A percentile compares a stretch with the other conserved stretches of the same genome.
Evolutionary conservation across 2,888 invertebrate species (phyloP).

Genomic region (Perdita meconis): DNA sequence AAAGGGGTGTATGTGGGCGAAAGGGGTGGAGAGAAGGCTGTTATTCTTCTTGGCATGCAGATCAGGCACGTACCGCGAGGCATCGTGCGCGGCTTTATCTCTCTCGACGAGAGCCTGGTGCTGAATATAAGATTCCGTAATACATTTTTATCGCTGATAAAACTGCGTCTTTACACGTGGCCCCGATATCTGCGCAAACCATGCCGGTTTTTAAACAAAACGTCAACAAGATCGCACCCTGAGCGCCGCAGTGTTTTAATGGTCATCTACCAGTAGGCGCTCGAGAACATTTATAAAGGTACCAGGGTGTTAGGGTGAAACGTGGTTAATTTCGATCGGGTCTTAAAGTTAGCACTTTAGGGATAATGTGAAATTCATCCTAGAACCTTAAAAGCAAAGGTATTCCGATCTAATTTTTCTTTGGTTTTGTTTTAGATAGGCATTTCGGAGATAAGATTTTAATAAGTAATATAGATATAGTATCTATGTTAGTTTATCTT

Average conservation of each 20-base stretch:
- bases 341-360: too few species aligned
- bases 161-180: constrained; percentile 57
- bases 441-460: too few species aligned
- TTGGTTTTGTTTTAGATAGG: too few species aligned
- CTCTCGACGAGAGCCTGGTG: constrained; percentile 63
- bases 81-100: constrained; percentile 73
- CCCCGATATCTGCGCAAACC: constrained; percentile 41
- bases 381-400: too few species aligned
- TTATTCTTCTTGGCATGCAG: constrained; percentile 68
- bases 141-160: constrained; percentile 75
- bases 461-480: too few species aligned
- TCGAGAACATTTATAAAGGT: too few species aligned
- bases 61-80: constrained; percentile 73
- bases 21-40: constrained; percentile 12
- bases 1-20: neutral
- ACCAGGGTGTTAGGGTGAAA: too few species aligned
- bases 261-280: too few species aligned
- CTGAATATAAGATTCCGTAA: constrained; percentile 76
- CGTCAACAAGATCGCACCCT: constrained; percentile 43
- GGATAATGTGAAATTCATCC: too few species aligned
- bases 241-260: neutral
- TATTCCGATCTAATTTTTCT: too few species aligned
- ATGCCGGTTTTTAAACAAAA: constrained; percentile 46
- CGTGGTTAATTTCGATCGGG: too few species aligned
- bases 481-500: too few species aligned